These are phyloP conservation scores for Dermatophagoides farinae DNA, from an alignment of 1,140 invertebrate genomes.

Conservation along the genomic window DNA sequence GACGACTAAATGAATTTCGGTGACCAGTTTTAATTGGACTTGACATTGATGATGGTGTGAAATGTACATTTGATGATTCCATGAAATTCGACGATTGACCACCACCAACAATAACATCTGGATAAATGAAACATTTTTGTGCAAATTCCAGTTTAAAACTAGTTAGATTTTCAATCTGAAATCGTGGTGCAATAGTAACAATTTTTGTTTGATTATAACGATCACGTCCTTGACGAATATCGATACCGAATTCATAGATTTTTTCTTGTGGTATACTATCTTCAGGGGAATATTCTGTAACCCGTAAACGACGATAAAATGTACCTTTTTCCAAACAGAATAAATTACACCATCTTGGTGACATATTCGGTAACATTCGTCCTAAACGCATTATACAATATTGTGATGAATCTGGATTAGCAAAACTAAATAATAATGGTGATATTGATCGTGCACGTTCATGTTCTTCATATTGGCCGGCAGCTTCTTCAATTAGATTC, in stretches of 20 bases:
- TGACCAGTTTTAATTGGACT: neutral
- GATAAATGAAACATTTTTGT: conserved; percentile 41
- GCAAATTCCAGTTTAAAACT: conserved; percentile 57
- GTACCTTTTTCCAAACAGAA: conserved; percentile 59
- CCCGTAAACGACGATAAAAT: conserved; percentile 38
- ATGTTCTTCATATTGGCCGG: conserved; percentile 85
- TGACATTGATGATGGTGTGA: neutral
- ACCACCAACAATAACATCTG: conserved; percentile 25
- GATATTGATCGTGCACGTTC: conserved; percentile 72
- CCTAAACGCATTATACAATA: conserved; percentile 44
- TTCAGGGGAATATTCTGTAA: conserved; percentile 25
- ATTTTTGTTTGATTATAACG: conserved; percentile 71
- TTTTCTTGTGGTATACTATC: conserved; percentile 27
- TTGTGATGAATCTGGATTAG: conserved; percentile 49
- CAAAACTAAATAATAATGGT: conserved; percentile 82
- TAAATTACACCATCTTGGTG: conserved; percentile 54
- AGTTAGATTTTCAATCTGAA: conserved; percentile 77
- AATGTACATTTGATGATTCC: neutral
- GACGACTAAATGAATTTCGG: neutral
- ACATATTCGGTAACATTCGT: conserved; percentile 36
- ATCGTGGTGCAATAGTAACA: conserved; percentile 74
- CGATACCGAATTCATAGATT: conserved; percentile 50
- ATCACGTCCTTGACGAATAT: conserved; percentile 63
- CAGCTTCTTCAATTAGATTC: conserved; percentile 38
- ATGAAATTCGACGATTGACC: neutral